These are phyloP conservation scores for Mythimna impura DNA, from an alignment of 2,888 invertebrate species.

Conservation along the genomic window DNA sequence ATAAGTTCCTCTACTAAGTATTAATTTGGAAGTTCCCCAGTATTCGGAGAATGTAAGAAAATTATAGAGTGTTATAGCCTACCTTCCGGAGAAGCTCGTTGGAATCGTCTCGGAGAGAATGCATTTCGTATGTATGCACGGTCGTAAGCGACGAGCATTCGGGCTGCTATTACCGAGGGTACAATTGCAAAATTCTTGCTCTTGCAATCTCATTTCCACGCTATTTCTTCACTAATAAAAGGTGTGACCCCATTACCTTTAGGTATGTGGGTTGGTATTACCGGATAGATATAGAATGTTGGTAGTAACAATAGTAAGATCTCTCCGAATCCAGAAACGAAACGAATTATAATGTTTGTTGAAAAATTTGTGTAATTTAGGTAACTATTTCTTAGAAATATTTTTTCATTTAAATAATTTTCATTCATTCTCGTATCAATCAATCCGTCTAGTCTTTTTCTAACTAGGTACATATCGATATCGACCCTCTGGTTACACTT, in stretches of 20 bases:
- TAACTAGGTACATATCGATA: too few species aligned
- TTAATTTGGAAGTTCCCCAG: constrained; percentile 23
- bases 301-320: neutral
- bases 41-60: constrained; percentile 32
- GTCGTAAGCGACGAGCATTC: constrained; percentile 51
- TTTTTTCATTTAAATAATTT: neutral
- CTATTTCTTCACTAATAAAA: constrained; percentile 52
- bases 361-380: neutral
- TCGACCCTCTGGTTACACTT: too few species aligned
- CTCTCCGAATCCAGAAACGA: neutral
- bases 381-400: neutral
- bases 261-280: neutral
- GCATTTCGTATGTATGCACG: constrained; percentile 58
- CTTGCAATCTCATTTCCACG: constrained; percentile 44
- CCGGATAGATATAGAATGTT: neutral
- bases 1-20: neutral
- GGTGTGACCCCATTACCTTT: constrained; percentile 31
- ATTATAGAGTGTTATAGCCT: constrained; percentile 33
- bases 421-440: neutral
- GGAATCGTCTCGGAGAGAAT: constrained; percentile 41
- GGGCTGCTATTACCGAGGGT: constrained; percentile 51
- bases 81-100: constrained; percentile 37
- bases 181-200: constrained; percentile 57
- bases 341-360: neutral
- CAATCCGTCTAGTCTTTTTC: neutral